These are phyloP conservation scores for Raja brachyura DNA, from an alignment of 2,113 vertebrate species.

Conservation along the genomic window DNA sequence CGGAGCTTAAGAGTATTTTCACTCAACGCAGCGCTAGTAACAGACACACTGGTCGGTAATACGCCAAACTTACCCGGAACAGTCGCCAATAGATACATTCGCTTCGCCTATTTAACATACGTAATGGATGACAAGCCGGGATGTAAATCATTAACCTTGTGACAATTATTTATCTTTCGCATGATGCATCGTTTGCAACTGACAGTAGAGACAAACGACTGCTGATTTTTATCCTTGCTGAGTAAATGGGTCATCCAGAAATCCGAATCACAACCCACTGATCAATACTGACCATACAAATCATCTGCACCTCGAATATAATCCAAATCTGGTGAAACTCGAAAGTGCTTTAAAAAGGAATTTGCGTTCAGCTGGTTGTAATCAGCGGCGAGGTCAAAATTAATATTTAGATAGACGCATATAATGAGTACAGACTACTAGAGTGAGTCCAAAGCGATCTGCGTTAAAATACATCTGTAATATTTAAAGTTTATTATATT, in stretches of 20 bases:
- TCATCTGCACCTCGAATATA: not conserved
- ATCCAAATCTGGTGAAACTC: not conserved
- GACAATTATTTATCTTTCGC: constrained; percentile 10
- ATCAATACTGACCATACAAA: not conserved
- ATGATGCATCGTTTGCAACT: not conserved
- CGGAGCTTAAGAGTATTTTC: too few relatives aligned
- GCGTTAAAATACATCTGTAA: not conserved
- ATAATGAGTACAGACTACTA: not conserved
- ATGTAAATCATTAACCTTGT: constrained; percentile 21
- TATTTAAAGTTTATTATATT: not conserved
- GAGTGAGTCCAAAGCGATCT: not conserved
- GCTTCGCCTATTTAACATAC: not conserved
- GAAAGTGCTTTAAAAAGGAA: not conserved
- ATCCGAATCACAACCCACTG: not conserved
- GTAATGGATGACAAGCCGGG: too few relatives aligned
- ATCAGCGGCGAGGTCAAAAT: not conserved
- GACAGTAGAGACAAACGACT: not conserved
- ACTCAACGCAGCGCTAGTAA: not conserved
- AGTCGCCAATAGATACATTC: not conserved
- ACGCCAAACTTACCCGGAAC: not conserved
- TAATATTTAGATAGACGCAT: not conserved
- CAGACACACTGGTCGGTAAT: too few relatives aligned
- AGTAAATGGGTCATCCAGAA: not conserved
- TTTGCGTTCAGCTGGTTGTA: not conserved
- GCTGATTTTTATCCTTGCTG: not conserved